Evolutionary conservation across 1,140 invertebrate species (phyloP).

Genomic region (Euschistus heros): DNA sequence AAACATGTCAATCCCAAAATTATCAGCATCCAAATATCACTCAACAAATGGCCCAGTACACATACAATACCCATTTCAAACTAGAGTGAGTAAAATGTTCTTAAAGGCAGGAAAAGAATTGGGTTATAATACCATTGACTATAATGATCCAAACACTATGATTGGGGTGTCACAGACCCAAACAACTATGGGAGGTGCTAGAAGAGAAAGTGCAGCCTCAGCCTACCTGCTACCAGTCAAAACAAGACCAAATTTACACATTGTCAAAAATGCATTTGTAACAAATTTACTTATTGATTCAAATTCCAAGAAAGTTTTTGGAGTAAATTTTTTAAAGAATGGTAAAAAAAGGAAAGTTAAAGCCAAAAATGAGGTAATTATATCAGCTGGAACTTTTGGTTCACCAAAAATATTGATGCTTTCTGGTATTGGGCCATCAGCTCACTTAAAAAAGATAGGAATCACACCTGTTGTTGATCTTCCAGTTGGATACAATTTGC

Average conservation of each 20-base stretch:
- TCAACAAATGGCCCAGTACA: slow-evolving; percentile 50
- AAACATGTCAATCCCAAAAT: slow-evolving; percentile 31
- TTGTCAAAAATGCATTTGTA: slow-evolving; percentile 42
- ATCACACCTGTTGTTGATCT: slow-evolving; percentile 43
- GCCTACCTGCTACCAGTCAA: slow-evolving; percentile 45
- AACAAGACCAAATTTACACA: slow-evolving; percentile 43
- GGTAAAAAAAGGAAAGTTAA: slow-evolving; percentile 20
- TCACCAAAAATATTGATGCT: slow-evolving; percentile 26
- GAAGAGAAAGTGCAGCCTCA: slow-evolving; percentile 43
- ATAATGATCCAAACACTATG: slow-evolving; percentile 39
- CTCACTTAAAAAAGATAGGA: slow-evolving; percentile 21
- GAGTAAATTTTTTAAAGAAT: slow-evolving; percentile 42
- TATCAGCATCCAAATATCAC: slow-evolving; percentile 45
- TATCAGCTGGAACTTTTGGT: slow-evolving; percentile 26
- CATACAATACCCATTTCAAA: slow-evolving; percentile 41
- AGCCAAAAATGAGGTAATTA: slow-evolving; percentile 27
- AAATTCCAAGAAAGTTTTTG: slow-evolving; percentile 41
- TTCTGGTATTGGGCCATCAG: slow-evolving; percentile 24
- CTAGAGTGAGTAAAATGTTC: slow-evolving; percentile 42
- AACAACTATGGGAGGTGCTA: slow-evolving; percentile 36
- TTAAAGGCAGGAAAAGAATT: slow-evolving; percentile 39
- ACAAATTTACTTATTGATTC: slow-evolving; percentile 45
- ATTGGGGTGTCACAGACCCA: slow-evolving; percentile 35
- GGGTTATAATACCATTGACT: slow-evolving; percentile 42
- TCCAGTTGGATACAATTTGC: slow-evolving; percentile 49